A percentile compares a stretch with the other conserved stretches of the same genome.
These are phyloP conservation scores for Archegozetes longisetosus DNA, from an alignment of 1,140 invertebrate genomes.

Conservation along the genomic window DNA sequence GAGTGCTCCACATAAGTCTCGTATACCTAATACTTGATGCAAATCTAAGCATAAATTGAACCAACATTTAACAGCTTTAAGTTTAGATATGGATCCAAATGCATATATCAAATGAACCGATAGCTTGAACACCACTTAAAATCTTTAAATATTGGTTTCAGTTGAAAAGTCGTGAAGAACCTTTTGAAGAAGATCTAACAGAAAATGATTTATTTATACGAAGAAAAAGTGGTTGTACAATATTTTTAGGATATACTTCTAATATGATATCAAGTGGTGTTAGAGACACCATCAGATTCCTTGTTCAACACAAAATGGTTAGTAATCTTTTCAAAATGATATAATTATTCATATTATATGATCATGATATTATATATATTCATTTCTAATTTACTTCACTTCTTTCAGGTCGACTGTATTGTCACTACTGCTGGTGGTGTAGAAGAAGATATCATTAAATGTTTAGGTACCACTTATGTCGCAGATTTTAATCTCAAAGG, in stretches of 20 bases:
- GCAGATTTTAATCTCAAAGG: constrained; percentile 75
- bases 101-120: no score
- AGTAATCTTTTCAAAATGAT: constrained; percentile 15
- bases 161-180: constrained; percentile 41
- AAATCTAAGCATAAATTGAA: no score
- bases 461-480: constrained; percentile 79
- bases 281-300: constrained; percentile 71
- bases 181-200: constrained; percentile 43
- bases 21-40: no score
- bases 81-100: no score
- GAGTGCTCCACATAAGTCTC: no score
- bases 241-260: constrained; percentile 95
- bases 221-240: constrained; percentile 67
- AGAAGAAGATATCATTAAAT: constrained; percentile 99
- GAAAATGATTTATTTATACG: constrained; percentile 58
- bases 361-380: not conserved
- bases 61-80: no score
- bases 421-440: constrained; percentile 95
- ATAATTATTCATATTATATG: not conserved
- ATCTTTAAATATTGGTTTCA: constrained; percentile 22
- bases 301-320: constrained; percentile 73
- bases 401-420: constrained; percentile 66
- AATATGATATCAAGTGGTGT: constrained; percentile 92
- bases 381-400: no score
- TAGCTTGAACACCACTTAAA: no score